phyloP scores from a whole-genome alignment of 2,113 vertebrate species.

The Brachirus orientalis region DNA sequence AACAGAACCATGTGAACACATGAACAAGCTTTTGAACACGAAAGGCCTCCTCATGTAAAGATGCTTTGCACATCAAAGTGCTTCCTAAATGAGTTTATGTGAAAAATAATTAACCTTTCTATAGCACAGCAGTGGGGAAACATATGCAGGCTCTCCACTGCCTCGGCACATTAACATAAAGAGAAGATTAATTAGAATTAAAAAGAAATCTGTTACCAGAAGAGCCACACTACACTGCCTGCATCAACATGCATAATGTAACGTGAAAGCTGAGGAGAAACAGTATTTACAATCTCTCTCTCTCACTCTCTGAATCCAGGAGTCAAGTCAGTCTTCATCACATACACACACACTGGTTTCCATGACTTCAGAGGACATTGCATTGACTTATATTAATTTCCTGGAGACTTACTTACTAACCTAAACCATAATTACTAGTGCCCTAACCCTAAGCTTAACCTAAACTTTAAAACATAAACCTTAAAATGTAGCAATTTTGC shows the following conservation, averaged over 20 bases:
- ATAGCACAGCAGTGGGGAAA: neutral
- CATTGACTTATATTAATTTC: too few species aligned
- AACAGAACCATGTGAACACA: neutral
- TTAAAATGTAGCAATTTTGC: too few species aligned
- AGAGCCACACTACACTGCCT: constrained; percentile 14
- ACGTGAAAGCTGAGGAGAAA: constrained; percentile 47
- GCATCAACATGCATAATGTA: constrained; percentile 48
- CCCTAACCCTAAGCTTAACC: too few species aligned
- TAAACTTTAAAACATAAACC: too few species aligned
- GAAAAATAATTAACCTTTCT: constrained; percentile 46
- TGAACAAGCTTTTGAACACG: constrained; percentile 4
- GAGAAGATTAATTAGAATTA: constrained; percentile 63
- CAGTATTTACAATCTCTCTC: constrained; percentile 34
- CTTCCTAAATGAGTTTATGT: constrained; percentile 1
- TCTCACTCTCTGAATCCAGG: neutral
- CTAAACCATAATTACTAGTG: too few species aligned
- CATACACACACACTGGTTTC: neutral
- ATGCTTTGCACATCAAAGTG: constrained; percentile 38
- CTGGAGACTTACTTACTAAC: too few species aligned
- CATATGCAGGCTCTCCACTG: neutral
- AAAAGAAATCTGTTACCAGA: constrained; percentile 42
- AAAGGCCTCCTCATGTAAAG: constrained; percentile 16
- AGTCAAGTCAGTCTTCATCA: neutral
- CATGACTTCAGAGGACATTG: too few species aligned
- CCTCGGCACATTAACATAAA: constrained; percentile 41